Base-by-base conservation (phyloP, 2,113 vertebrate genomes). In the Rhombomys opimus region DNA sequence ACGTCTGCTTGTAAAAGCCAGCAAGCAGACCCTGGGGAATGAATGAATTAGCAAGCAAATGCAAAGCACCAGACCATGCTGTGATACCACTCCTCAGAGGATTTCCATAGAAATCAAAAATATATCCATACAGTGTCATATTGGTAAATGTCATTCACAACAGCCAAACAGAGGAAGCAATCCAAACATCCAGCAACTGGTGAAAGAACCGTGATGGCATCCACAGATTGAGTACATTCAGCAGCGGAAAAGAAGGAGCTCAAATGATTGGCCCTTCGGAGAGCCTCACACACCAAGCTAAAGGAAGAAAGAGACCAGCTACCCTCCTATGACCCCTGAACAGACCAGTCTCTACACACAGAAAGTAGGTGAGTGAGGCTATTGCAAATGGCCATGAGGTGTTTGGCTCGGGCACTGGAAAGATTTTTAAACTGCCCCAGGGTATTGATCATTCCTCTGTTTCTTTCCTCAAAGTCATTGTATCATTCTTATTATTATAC, bases 251-350 rank as follows among this genome's bases (percentile, higher is more conserved):
- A 27, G 15, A 52, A 54, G 32, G 5, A 9, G 67, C 57, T 15
- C 5, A n/a, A 11, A 38, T 0, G 9, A 23, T 32, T 46, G 59
- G 38, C 4, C 35, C 6, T 27, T 2, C 46, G 0, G 54, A 41
- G 27, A 85, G 50, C 25, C 13, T 41, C 75, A 52, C 13, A 30
- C 18, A 9, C 8, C 20, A 30, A 77, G 18, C 46, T 50, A 41
- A 91, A 9, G 76, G 46, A 61, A 94, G 46, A 27, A 25, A 68
- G 63, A 22, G 5, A 22, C 17, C 30, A 57, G 13, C 77, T 59
- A 65, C 32, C 54, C 8, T 57, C 22, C 59, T 15, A 7, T 41
- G 77, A 78, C 68, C 18, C 50, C 54, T 52, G 61, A 22, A 82
- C 63, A 67, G n/a, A n/a, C 30, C 17, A 7, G 27, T 70, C 52